A percentile compares a stretch with the other conserved stretches of the same genome.
These are phyloP conservation scores for Allenopithecus nigroviridis DNA, from an alignment of 2,797 vertebrate genomes.

Conservation along the genomic window DNA sequence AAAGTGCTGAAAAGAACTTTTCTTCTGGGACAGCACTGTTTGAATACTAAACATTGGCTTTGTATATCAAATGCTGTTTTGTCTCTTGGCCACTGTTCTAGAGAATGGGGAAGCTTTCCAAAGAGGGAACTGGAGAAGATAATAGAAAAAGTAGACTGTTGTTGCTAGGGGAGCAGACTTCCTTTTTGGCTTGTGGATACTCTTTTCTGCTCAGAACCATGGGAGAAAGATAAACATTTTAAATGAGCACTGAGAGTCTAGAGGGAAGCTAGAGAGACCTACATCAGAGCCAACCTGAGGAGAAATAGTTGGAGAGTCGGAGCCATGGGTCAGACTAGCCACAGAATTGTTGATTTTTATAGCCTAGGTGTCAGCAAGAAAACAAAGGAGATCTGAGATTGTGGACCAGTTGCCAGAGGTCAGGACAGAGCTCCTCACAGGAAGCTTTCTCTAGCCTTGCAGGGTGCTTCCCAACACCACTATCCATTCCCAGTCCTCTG, in stretches of 20 bases:
- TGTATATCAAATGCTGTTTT: constrained; percentile 56
- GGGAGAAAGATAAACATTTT: constrained; percentile 23
- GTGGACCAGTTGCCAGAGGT: not conserved
- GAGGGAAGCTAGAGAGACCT: not conserved
- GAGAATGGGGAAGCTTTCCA: constrained; percentile 23
- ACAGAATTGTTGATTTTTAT: not conserved
- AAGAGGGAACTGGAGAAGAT: constrained; percentile 32
- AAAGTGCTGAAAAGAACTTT: constrained; percentile 17
- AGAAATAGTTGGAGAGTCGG: not conserved
- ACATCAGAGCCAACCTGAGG: not conserved
- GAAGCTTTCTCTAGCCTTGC: not conserved
- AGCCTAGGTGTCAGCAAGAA: not conserved
- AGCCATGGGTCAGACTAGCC: not conserved
- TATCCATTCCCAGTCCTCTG: not conserved
- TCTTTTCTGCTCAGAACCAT: constrained; percentile 38
- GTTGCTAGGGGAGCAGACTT: not conserved
- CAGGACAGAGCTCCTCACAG: not conserved
- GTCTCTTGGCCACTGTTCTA: constrained; percentile 16
- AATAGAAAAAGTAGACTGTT: not conserved
- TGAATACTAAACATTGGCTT: constrained; percentile 31
- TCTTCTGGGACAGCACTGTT: constrained; percentile 15
- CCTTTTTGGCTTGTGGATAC: not conserved
- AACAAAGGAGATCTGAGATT: not conserved
- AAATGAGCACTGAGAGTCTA: not conserved
- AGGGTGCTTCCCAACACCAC: not conserved